Conservation (phyloP, 2,888 invertebrate species). For the Diogma glabrata region DNA sequence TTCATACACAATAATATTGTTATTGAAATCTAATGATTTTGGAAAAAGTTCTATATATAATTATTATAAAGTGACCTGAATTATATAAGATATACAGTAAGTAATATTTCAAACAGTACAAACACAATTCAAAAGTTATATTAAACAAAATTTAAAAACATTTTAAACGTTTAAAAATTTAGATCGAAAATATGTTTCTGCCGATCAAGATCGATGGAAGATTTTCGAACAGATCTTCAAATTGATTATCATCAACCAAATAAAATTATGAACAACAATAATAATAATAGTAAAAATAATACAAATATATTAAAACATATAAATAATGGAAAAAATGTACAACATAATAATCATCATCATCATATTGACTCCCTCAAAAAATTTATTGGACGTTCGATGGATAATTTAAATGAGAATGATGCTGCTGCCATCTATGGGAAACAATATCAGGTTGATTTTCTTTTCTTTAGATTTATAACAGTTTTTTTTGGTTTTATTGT, state of each 20-base stretch:
- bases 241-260: not conserved
- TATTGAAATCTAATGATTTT: too few relatives aligned
- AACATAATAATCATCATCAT: not conserved
- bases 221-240: conserved; percentile 47
- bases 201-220: conserved; percentile 59
- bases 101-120: too few relatives aligned
- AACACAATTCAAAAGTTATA: too few relatives aligned
- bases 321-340: not conserved
- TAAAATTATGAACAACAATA: conserved; percentile 3
- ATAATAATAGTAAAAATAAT: conserved; percentile 6
- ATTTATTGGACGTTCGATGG: conserved; percentile 13
- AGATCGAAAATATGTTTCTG: conserved; percentile 8
- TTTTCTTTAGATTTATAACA: too few relatives aligned
- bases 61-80: too few relatives aligned
- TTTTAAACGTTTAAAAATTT: too few relatives aligned
- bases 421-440: conserved; percentile 11
- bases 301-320: conserved; percentile 4
- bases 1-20: too few relatives aligned
- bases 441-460: conserved; percentile 16
- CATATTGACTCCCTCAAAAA: not conserved
- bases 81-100: too few relatives aligned
- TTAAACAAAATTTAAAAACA: too few relatives aligned
- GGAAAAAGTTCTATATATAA: too few relatives aligned
- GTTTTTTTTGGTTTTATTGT: too few relatives aligned
- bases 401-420: conserved; percentile 14